Evolutionary conservation across 2,113 vertebrate genomes (phyloP).

Genomic region (Heteronetta atricapilla): DNA sequence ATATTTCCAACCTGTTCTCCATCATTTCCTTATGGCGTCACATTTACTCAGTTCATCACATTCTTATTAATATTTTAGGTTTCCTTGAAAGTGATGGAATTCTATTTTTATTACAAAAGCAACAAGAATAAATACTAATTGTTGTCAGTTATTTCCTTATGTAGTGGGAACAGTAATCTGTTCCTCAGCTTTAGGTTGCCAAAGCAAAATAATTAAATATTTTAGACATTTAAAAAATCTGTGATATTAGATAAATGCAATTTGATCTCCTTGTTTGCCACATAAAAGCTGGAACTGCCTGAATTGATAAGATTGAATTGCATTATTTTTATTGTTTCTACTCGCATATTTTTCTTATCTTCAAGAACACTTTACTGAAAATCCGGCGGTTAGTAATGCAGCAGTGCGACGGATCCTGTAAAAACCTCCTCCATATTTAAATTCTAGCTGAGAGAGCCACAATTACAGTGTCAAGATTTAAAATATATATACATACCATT

Average conservation of each 20-base stretch:
- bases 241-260: slow-evolving; percentile 71
- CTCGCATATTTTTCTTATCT: slow-evolving; percentile 56
- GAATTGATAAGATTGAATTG: slow-evolving; percentile 68
- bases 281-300: slow-evolving; percentile 68
- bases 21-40: slow-evolving; percentile 74
- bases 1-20: slow-evolving; percentile 72
- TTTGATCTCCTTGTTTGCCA: slow-evolving; percentile 70
- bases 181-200: slow-evolving; percentile 62
- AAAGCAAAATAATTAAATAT: slow-evolving; percentile 72
- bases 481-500: background rate
- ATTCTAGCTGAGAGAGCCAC: background rate
- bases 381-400: background rate
- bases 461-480: background rate
- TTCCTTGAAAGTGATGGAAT: slow-evolving; percentile 74
- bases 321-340: slow-evolving; percentile 67
- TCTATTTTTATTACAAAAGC: slow-evolving; percentile 76
- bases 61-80: slow-evolving; percentile 73
- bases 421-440: slow-evolving; percentile 4
- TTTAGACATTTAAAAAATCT: slow-evolving; percentile 67
- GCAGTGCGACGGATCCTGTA: background rate
- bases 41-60: slow-evolving; percentile 71
- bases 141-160: slow-evolving; percentile 72
- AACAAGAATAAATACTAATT: slow-evolving; percentile 74
- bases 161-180: slow-evolving; percentile 70
- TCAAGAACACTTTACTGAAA: slow-evolving; percentile 47